These are phyloP conservation scores for Musca domestica DNA, from an alignment of 1,140 invertebrate genomes.

Conservation along the genomic window DNA sequence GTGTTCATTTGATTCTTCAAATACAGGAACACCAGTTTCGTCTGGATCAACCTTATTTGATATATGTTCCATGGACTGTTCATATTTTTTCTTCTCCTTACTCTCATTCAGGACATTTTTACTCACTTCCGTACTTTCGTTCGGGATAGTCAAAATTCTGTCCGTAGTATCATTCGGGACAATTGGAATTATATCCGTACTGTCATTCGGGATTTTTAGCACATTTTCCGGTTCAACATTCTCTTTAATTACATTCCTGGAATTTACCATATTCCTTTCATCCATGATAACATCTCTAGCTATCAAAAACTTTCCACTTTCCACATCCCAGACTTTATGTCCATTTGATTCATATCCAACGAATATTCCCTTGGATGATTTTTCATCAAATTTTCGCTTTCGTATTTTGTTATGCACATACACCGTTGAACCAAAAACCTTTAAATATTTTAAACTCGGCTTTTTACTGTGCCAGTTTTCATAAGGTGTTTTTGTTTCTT, in stretches of 20 bases:
- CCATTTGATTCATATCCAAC: slow-evolving; percentile 54
- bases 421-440: too few relatives aligned
- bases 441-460: too few relatives aligned
- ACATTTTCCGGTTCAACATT: slow-evolving; percentile 53
- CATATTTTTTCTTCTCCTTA: too few relatives aligned
- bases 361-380: slow-evolving; percentile 51
- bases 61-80: too few relatives aligned
- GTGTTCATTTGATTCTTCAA: too few relatives aligned
- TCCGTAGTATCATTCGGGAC: slow-evolving; percentile 13
- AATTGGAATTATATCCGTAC: slow-evolving; percentile 26
- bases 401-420: slow-evolving; percentile 52
- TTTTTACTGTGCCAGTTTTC: slow-evolving; percentile 56
- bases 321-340: slow-evolving; percentile 51
- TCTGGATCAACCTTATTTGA: too few relatives aligned
- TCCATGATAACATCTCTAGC: too few relatives aligned
- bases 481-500: slow-evolving; percentile 51
- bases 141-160: slow-evolving; percentile 17
- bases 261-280: too few relatives aligned
- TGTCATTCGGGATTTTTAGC: slow-evolving; percentile 42
- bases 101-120: not conserved
- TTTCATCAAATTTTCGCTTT: slow-evolving; percentile 53
- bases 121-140: slow-evolving; percentile 10
- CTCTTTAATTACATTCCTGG: slow-evolving; percentile 41
- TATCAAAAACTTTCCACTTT: too few relatives aligned
- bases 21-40: too few relatives aligned